Conservation (phyloP, 2,888 invertebrate species). For the Ganaspis brasiliensis region DNA sequence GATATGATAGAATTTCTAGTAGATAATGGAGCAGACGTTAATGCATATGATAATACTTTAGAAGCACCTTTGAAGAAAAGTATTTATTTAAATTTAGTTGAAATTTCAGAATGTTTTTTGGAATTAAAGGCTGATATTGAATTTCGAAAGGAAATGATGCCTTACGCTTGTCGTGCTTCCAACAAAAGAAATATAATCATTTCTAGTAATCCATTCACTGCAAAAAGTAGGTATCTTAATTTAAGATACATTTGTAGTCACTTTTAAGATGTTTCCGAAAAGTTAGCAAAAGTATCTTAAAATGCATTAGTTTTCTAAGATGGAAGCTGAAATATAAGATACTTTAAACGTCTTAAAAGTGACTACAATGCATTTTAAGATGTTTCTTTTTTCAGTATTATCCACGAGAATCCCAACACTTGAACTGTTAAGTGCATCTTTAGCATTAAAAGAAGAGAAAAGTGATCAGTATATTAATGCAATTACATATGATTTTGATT, state of each 20-base stretch:
- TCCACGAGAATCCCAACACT: not conserved
- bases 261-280: too few species aligned
- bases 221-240: too few species aligned
- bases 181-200: too few species aligned
- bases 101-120: constrained; percentile 1
- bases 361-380: too few species aligned
- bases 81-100: not conserved
- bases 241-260: not conserved
- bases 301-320: too few species aligned
- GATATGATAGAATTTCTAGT: not conserved
- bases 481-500: not conserved
- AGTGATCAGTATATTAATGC: not conserved
- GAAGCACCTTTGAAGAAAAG: not conserved
- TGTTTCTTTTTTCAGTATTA: too few species aligned
- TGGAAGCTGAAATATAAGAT: too few species aligned
- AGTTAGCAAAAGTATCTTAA: too few species aligned
- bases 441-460: not conserved
- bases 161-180: too few species aligned
- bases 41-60: not conserved
- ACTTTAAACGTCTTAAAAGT: too few species aligned
- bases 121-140: not conserved
- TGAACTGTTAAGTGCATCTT: not conserved
- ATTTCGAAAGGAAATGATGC: not conserved
- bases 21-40: not conserved
- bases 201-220: not conserved